phyloP scores from a whole-genome alignment of 2,888 invertebrate genomes.

The Drosophila pseudotakahashii region DNA sequence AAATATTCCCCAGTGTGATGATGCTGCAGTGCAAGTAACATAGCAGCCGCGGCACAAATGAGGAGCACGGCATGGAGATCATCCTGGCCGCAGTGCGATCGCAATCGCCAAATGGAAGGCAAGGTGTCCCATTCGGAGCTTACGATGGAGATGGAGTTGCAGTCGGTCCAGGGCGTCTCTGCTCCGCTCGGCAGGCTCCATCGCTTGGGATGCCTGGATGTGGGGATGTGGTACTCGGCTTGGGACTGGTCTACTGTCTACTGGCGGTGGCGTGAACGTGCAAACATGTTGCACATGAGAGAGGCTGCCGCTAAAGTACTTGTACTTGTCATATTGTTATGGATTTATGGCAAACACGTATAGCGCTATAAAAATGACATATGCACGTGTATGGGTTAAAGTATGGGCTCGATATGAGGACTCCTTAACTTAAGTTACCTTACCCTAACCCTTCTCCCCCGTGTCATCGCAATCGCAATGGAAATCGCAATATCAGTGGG shows the following conservation, averaged over 20 bases:
- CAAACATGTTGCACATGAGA: slow-evolving; percentile 81
- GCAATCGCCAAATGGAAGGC: slow-evolving; percentile 59
- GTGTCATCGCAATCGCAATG: slow-evolving; percentile 1
- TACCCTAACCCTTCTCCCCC: slow-evolving; percentile 8
- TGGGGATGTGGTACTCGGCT: not conserved
- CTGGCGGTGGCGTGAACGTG: slow-evolving; percentile 75
- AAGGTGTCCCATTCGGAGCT: slow-evolving; percentile 45
- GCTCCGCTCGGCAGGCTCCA: slow-evolving; percentile 31
- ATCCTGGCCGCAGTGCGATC: slow-evolving; percentile 65
- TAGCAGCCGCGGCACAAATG: slow-evolving; percentile 68
- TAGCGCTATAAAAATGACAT: slow-evolving; percentile 80
- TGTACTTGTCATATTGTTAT: slow-evolving; percentile 84
- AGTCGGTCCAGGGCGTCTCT: slow-evolving; percentile 61
- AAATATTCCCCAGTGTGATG: slow-evolving; percentile 1
- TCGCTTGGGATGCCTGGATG: too few relatives aligned
- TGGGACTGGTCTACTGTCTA: slow-evolving; percentile 25
- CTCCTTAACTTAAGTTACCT: not conserved
- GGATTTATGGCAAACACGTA: slow-evolving; percentile 83
- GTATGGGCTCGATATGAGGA: slow-evolving; percentile 46
- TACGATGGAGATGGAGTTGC: slow-evolving; percentile 42
- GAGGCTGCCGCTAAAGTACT: slow-evolving; percentile 82
- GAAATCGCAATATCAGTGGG: slow-evolving; percentile 4
- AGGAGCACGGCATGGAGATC: slow-evolving; percentile 56
- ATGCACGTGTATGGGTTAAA: slow-evolving; percentile 71
- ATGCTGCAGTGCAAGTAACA: slow-evolving; percentile 37